Percentiles rank a stretch among this genome's conserved stretches.
These are phyloP conservation scores for Morone chrysops DNA, from an alignment of 2,113 vertebrate species.

Conservation along the genomic window DNA sequence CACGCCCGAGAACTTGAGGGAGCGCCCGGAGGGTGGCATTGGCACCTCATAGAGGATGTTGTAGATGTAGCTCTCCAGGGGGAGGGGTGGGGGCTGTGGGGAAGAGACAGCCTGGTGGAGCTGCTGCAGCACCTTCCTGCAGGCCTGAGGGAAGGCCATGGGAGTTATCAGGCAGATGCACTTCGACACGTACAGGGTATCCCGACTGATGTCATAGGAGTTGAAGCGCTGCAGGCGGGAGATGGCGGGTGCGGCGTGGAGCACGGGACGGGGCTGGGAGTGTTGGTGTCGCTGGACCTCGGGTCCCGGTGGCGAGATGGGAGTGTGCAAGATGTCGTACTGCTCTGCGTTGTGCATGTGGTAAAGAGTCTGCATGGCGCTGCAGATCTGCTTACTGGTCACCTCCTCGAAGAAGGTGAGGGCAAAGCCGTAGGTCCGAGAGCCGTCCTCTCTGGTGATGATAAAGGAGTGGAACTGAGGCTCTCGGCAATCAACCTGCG, in stretches of 20 bases:
- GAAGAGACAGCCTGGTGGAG: constrained; percentile 95
- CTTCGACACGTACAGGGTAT: constrained; percentile 97
- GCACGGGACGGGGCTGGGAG: constrained; percentile 81
- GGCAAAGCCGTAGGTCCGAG: constrained; percentile 96
- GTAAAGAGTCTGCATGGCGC: constrained; percentile 99
- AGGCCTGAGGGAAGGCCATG: constrained; percentile 97
- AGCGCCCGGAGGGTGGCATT: constrained; percentile 93
- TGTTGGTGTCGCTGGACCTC: constrained; percentile 68
- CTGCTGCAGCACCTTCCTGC: constrained; percentile 92
- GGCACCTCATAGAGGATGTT: constrained; percentile 98
- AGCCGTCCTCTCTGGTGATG: constrained; percentile 98
- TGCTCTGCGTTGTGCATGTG: constrained; percentile 99
- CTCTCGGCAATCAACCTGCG: constrained; percentile 91
- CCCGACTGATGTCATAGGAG: constrained; percentile 97
- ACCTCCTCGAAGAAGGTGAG: constrained; percentile 99
- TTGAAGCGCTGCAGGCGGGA: constrained; percentile 96
- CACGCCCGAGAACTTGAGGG: constrained; percentile 96
- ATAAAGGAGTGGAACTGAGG: constrained; percentile 98
- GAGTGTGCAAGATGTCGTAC: constrained; percentile 91
- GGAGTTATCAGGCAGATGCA: constrained; percentile 98
- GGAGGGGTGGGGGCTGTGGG: constrained; percentile 93
- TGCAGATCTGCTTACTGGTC: constrained; percentile 99
- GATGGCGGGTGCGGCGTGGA: constrained; percentile 88
- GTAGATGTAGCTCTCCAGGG: constrained; percentile 98
- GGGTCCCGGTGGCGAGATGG: constrained; percentile 75